Percentiles rank a stretch among this genome's conserved stretches.
Evolutionary conservation across 2,888 invertebrate species (phyloP).

Genomic region (Nomada ferruginata): DNA sequence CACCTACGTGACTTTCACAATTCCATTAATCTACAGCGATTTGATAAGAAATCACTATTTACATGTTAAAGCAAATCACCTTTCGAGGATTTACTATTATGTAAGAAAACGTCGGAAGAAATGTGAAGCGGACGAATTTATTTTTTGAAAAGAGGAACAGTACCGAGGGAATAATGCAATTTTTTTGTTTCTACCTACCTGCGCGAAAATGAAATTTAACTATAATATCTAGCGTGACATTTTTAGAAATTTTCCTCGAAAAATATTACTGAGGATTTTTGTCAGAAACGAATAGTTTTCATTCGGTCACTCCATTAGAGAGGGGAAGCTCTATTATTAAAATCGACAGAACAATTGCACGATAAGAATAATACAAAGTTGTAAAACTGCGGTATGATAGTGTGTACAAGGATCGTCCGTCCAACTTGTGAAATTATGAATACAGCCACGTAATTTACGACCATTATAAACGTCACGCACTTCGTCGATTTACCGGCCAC

Average conservation of each 20-base stretch:
- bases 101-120: neutral
- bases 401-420: neutral
- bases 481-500: constrained; percentile 1
- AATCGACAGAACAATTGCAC: neutral
- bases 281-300: neutral
- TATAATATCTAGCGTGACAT: too few species aligned
- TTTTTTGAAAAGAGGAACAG: too few species aligned
- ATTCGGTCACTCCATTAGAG: too few species aligned
- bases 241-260: too few species aligned
- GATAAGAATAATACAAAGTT: neutral
- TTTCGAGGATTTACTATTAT: neutral
- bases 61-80: too few species aligned
- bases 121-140: too few species aligned
- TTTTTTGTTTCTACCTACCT: too few species aligned
- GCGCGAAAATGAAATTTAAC: too few species aligned
- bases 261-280: too few species aligned
- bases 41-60: too few species aligned
- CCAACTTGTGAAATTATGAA: neutral
- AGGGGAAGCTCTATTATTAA: neutral
- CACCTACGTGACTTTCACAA: neutral
- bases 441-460: neutral
- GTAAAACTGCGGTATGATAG: neutral
- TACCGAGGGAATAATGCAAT: too few species aligned
- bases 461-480: constrained; percentile 1
- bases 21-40: neutral